Evolutionary conservation across 2,113 vertebrate genomes (phyloP).

Genomic region (Peucedramus taeniatus): DNA sequence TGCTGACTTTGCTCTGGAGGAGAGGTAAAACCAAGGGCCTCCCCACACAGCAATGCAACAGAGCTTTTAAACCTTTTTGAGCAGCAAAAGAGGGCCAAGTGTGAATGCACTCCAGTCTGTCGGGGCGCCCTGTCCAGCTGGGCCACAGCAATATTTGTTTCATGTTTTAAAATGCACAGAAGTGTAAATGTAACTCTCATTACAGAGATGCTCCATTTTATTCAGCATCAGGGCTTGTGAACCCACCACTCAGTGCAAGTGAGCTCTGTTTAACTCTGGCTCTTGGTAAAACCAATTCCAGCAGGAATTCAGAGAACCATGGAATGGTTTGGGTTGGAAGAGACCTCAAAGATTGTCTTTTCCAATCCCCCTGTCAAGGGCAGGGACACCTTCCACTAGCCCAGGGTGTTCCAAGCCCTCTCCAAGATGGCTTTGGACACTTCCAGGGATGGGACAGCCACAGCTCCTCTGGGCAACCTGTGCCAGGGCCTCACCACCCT

Average conservation of each 20-base stretch:
- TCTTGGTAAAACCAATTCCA: neutral
- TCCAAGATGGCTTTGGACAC: neutral
- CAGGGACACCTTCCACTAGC: neutral
- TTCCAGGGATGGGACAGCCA: neutral
- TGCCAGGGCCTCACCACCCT: neutral
- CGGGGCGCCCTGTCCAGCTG: rapidly evolving
- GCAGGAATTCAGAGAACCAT: neutral
- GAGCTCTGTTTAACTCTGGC: neutral
- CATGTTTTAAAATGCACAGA: neutral
- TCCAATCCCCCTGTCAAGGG: neutral
- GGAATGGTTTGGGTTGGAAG: neutral
- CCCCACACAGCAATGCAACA: neutral
- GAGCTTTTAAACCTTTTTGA: neutral
- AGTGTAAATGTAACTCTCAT: neutral
- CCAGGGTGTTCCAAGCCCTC: rapidly evolving
- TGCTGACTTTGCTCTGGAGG: neutral
- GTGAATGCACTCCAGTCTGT: neutral
- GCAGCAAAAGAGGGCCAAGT: neutral
- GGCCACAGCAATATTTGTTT: neutral
- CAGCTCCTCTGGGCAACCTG: neutral
- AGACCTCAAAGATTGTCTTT: neutral
- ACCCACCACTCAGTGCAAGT: neutral
- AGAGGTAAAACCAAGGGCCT: neutral
- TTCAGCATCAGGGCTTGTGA: rapidly evolving
- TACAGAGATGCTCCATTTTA: neutral